These are phyloP conservation scores for Sesia apiformis DNA, from an alignment of 2,888 invertebrate genomes.

Conservation along the genomic window DNA sequence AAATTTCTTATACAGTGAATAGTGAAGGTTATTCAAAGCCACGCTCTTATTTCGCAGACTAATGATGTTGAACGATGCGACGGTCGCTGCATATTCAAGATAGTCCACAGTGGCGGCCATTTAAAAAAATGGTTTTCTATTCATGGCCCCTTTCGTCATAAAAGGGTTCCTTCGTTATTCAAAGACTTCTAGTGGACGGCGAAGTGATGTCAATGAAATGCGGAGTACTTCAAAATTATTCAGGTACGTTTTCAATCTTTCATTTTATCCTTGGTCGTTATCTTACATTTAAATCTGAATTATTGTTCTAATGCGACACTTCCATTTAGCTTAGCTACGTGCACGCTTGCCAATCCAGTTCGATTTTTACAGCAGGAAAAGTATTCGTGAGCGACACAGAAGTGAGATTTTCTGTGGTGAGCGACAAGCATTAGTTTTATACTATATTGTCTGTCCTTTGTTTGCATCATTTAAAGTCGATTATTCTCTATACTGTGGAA, in stretches of 20 bases:
- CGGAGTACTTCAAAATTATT: constrained; percentile 30
- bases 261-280: background rate
- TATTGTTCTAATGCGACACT: too few relatives aligned
- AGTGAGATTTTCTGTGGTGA: too few relatives aligned
- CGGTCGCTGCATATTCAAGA: constrained; percentile 52
- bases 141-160: constrained; percentile 45
- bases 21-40: constrained; percentile 35
- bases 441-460: too few relatives aligned
- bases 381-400: too few relatives aligned
- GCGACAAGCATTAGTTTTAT: too few relatives aligned
- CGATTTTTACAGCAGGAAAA: too few relatives aligned
- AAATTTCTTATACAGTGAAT: background rate
- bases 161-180: constrained; percentile 62
- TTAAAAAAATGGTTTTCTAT: constrained; percentile 60
- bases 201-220: constrained; percentile 24
- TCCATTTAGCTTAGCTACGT: too few relatives aligned
- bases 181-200: constrained; percentile 49
- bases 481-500: too few relatives aligned
- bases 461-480: too few relatives aligned
- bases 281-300: background rate
- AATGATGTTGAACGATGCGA: constrained; percentile 66
- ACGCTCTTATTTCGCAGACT: constrained; percentile 44
- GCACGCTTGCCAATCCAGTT: too few relatives aligned
- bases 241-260: constrained; percentile 12
- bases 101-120: constrained; percentile 44